These are phyloP conservation scores for Rhaphigaster nebulosa DNA, from an alignment of 2,888 invertebrate species.

Conservation along the genomic window DNA sequence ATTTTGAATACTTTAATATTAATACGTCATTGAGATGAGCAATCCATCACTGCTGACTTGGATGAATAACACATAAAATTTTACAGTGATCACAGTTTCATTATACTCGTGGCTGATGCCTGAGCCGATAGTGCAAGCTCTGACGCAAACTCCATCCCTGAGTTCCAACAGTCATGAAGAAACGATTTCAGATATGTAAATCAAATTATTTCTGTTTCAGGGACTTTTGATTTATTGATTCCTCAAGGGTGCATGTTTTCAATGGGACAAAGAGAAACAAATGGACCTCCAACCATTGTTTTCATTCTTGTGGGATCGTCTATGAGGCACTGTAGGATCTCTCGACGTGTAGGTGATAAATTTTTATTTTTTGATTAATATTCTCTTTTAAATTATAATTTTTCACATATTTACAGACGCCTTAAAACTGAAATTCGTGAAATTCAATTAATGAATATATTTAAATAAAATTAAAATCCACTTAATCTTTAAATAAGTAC, in stretches of 20 bases:
- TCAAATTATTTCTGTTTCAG: slow-evolving; percentile 42
- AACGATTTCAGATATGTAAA: slow-evolving; percentile 48
- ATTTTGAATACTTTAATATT: slow-evolving; percentile 6
- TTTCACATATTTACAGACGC: neutral
- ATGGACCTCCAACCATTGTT: slow-evolving; percentile 7
- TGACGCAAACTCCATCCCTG: slow-evolving; percentile 34
- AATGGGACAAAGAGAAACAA: slow-evolving; percentile 19
- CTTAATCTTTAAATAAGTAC: too few species aligned
- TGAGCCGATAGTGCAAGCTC: neutral
- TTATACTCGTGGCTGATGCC: slow-evolving; percentile 23
- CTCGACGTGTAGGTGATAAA: neutral
- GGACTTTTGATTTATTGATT: slow-evolving; percentile 49
- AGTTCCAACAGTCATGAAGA: slow-evolving; percentile 39
- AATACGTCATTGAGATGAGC: neutral
- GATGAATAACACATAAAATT: slow-evolving; percentile 37
- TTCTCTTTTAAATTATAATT: neutral
- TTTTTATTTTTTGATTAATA: neutral
- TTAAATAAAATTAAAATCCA: too few species aligned
- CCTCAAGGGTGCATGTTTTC: slow-evolving; percentile 40
- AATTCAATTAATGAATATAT: too few species aligned
- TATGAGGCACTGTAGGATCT: neutral
- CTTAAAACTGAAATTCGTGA: too few species aligned
- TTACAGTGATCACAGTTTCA: slow-evolving; percentile 19
- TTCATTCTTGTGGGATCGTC: slow-evolving; percentile 16
- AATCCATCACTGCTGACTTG: neutral